Evolutionary conservation across 2,888 invertebrate species (phyloP).

Genomic region (Nymphalis urticae): DNA sequence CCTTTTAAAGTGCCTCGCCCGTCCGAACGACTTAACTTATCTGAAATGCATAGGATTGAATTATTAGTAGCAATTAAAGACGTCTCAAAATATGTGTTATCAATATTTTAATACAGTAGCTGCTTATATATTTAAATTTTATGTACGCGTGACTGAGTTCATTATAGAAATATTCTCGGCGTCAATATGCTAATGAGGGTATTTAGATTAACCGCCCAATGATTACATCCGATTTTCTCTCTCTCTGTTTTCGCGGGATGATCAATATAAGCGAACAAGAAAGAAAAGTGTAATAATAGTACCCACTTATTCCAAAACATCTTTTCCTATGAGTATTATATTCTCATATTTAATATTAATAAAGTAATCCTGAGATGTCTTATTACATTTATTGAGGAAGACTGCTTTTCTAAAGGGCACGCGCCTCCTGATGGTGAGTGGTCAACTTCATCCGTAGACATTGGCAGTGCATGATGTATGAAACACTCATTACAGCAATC

Average conservation of each 20-base stretch:
- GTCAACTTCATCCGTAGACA: too few species aligned
- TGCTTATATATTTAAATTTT: constrained; percentile 74
- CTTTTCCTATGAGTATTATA: too few species aligned
- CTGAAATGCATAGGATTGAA: constrained; percentile 70
- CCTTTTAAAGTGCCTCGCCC: constrained; percentile 59
- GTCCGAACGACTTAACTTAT: constrained; percentile 61
- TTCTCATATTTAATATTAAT: too few species aligned
- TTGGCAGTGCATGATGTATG: too few species aligned
- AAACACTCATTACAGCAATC: too few species aligned
- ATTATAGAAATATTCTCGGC: constrained; percentile 65
- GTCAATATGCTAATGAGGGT: constrained; percentile 58
- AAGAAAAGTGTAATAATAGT: too few species aligned
- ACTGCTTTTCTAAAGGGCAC: too few species aligned
- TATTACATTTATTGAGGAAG: too few species aligned
- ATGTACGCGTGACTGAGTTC: constrained; percentile 75
- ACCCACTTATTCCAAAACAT: too few species aligned
- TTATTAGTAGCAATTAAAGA: constrained; percentile 76
- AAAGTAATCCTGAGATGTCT: too few species aligned
- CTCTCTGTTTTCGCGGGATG: constrained; percentile 22
- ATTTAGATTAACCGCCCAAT: constrained; percentile 37
- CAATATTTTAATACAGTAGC: constrained; percentile 81
- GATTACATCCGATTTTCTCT: constrained; percentile 27
- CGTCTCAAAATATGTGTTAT: constrained; percentile 74
- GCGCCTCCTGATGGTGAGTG: too few species aligned
- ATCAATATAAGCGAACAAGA: neutral